Evolutionary conservation across 2,113 vertebrate genomes (phyloP), one percentile per base, ranked within the genome.

Genomic region (Abramis brama): DNA sequence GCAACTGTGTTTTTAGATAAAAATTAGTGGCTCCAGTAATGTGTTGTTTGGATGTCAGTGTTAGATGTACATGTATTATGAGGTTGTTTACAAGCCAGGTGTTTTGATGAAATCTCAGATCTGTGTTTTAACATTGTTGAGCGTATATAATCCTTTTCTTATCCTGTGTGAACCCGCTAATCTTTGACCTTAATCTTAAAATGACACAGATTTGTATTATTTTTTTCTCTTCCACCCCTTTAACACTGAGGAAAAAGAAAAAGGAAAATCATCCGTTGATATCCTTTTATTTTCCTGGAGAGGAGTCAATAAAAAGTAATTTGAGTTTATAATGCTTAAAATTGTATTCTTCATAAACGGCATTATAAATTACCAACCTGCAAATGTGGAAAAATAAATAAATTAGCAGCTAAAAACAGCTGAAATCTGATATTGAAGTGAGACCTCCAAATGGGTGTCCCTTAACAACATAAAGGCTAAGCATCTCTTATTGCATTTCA

Each of bases 161-260:
- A 94, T 95, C 93, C 92, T 74, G 74, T 91, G 91, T 94, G 94
- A 95, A 77, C 91, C 91, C 82, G 90, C 89, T 95, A 94, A 94
- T 95, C 94, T 95, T 93, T 95, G 94, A 94, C 94, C 94, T 92
- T 94, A 95, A 95, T 96, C 94, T 94, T 91, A 92, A 92, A 92
- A 90, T 89, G 78, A 80, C 90, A 88, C 90, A 91, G 89, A 90
- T 62, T 57, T 47, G 86, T 85, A 11, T 60, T 91, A 89, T 85
- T 90, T 92, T 90, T 87, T 77, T 79, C 78, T 59, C 9, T 30
- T 45, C 68, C 10, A 71, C 68, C 9, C 21, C 36, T 71, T 39
- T 62, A 30, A 39, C 25, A 21, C 52, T 30, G 6, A 2, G 8
- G 43, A 9, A 33, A 77, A 15, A 17, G 3, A 21, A 9, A 76